Percentiles rank a stretch among this genome's conserved stretches.
phyloP scores from a whole-genome alignment of 2,797 vertebrate genomes.

The Otolemur crassicaudatus region DNA sequence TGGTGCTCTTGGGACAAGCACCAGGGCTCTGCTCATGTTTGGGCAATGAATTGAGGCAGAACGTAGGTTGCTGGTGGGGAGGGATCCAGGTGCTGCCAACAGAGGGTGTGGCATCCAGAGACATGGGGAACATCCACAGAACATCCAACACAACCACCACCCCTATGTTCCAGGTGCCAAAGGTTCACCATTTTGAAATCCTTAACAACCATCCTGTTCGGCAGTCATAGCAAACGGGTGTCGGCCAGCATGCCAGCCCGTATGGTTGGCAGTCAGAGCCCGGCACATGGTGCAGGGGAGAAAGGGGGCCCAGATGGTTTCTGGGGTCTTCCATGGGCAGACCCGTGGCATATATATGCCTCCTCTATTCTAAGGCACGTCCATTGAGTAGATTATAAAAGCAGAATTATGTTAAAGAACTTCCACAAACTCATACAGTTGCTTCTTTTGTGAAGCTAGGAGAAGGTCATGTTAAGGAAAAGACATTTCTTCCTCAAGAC shows the following conservation, averaged over 20 bases:
- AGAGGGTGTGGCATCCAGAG: background rate
- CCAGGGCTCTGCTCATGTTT: background rate
- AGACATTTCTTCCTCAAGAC: background rate
- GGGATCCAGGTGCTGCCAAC: background rate
- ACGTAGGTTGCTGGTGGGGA: background rate
- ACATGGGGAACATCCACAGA: background rate
- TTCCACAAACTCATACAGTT: background rate
- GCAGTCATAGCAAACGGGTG: background rate
- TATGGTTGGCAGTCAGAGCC: background rate
- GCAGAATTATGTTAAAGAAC: background rate
- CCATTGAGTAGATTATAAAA: background rate
- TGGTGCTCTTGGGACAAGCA: background rate
- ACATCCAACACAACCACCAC: background rate
- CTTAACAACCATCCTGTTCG: background rate
- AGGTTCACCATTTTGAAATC: background rate
- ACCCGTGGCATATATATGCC: background rate
- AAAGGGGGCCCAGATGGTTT: background rate
- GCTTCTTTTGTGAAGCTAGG: background rate
- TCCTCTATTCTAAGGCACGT: background rate
- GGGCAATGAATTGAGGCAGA: background rate
- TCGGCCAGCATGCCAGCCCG: background rate
- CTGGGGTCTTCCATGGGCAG: background rate
- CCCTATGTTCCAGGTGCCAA: background rate
- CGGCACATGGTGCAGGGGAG: background rate
- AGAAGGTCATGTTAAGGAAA: background rate